Conservation (phyloP, 2,888 invertebrate genomes). For the Microctonus aethiopoides region DNA sequence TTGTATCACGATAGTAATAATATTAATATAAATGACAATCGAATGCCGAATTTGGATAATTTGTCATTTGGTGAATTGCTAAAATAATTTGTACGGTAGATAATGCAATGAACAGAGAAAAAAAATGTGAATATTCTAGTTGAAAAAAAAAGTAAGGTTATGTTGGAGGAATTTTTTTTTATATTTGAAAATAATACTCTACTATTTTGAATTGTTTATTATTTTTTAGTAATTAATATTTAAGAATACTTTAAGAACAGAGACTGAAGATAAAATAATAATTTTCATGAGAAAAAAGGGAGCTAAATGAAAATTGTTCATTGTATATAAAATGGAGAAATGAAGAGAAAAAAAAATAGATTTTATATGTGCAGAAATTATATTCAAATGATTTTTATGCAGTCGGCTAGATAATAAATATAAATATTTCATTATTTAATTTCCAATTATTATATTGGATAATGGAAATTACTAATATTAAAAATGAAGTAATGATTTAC, state of each 20-base stretch:
- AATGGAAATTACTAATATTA: background rate
- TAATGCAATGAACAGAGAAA: too few species aligned
- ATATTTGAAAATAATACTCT: background rate
- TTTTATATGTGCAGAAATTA: background rate
- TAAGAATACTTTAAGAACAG: background rate
- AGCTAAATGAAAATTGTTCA: background rate
- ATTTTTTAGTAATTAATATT: background rate
- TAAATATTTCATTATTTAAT: background rate
- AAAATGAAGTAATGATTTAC: conserved; percentile 1
- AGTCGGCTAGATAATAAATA: background rate
- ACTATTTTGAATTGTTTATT: background rate
- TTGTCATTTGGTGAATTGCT: conserved; percentile 56
- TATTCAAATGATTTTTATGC: too few species aligned
- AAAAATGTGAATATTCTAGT: conserved; percentile 4
- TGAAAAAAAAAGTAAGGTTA: background rate
- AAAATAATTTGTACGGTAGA: conserved; percentile 40
- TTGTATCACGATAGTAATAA: conserved; percentile 39
- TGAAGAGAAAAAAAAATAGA: background rate
- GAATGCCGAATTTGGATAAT: conserved; percentile 54
- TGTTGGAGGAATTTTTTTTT: conserved; percentile 10
- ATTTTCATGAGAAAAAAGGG: background rate
- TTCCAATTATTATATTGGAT: background rate
- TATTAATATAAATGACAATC: conserved; percentile 43
- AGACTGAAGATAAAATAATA: background rate
- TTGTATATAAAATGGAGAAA: background rate